phyloP scores from a whole-genome alignment of 2,797 vertebrate genomes.

The Aeoliscus strigatus region DNA sequence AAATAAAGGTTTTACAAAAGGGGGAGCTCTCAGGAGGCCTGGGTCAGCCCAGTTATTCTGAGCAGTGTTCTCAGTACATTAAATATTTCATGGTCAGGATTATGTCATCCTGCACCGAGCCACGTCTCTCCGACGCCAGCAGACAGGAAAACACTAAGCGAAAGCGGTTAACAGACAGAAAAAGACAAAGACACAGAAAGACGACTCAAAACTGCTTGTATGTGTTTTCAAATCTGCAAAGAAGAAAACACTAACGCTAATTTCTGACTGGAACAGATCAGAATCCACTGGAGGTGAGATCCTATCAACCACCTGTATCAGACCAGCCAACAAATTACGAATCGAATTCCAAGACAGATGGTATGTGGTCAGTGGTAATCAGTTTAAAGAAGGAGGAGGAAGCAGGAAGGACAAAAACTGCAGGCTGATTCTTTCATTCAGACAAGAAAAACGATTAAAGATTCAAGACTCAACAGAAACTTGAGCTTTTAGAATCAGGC shows the following conservation, averaged over 20 bases:
- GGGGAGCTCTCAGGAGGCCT: conserved; percentile 13
- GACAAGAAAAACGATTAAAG: too few relatives aligned
- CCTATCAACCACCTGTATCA: conserved; percentile 43
- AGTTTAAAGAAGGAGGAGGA: too few relatives aligned
- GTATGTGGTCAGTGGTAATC: conserved; percentile 62
- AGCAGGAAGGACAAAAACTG: conserved; percentile 38
- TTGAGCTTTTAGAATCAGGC: too few relatives aligned
- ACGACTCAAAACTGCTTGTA: too few relatives aligned
- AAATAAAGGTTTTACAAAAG: conserved; percentile 32
- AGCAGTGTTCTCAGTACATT: conserved; percentile 17
- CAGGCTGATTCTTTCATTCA: conserved; percentile 7
- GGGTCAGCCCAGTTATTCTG: conserved; percentile 42
- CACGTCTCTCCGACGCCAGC: too few relatives aligned
- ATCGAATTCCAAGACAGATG: conserved; percentile 44
- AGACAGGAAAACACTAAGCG: conserved; percentile 6
- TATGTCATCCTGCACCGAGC: conserved; percentile 47
- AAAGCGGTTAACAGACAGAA: background rate
- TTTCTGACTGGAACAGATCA: conserved; percentile 43
- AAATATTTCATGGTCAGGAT: conserved; percentile 55
- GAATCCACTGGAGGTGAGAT: conserved; percentile 45
- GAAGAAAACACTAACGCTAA: too few relatives aligned
- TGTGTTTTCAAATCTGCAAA: too few relatives aligned
- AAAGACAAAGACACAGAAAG: too few relatives aligned
- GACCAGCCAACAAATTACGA: conserved; percentile 49
- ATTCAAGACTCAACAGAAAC: too few relatives aligned